Base-by-base conservation (phyloP, 30 jellyfish, hydroid and myxozoan species). In the Clytia hemisphaerica region DNA sequence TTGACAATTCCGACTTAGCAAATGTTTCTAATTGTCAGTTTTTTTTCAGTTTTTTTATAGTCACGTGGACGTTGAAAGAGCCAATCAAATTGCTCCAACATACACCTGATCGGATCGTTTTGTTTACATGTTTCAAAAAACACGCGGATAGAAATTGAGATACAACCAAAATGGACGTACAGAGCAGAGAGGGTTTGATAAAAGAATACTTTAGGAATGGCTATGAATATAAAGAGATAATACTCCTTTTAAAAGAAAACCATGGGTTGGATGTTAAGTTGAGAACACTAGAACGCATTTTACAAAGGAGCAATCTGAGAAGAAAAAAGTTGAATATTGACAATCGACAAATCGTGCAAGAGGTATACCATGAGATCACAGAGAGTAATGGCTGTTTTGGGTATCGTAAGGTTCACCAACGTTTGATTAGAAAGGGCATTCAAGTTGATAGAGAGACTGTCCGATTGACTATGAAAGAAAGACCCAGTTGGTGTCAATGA, bases 401-500 rank as follows among this genome's bases (percentile, higher is more conserved):
- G 10, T 65, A 65, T 44, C 24, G 77, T 12, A 46, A 19, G 44
- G 55, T 65, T 26, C 67, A 40, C 7, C 77, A 34, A 12, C 37
- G 12, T 10, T 22, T 65, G 9, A 25, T 1, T 12, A 26, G 33
- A 18, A 40, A 65, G 37, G 69, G 68, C 10, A 9, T 65, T 26
- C 37, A 37, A 38, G 77, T 40, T 4, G 53, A 26, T 36, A 21
- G 77, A 10, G 66, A 35, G 16, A 4, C 37, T 65, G 77, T 65
- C 10, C 58, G 47, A 22, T n/a, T 22, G 19, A 24, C 22, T 7
- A 16, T 65, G 69, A 65, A 2, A 54, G 26, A 24, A 24, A 7
- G 78, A 66, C 45, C 78, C 78, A 36, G 69, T 37, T 7, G 78
- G 73, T 7, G 27, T 21, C 59, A 10, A 37, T 7, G 3, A 2